A percentile compares a stretch with the other conserved stretches of the same genome.
phyloP scores from a whole-genome alignment of 2,888 invertebrate species.

The Punctoribates punctum region DNA sequence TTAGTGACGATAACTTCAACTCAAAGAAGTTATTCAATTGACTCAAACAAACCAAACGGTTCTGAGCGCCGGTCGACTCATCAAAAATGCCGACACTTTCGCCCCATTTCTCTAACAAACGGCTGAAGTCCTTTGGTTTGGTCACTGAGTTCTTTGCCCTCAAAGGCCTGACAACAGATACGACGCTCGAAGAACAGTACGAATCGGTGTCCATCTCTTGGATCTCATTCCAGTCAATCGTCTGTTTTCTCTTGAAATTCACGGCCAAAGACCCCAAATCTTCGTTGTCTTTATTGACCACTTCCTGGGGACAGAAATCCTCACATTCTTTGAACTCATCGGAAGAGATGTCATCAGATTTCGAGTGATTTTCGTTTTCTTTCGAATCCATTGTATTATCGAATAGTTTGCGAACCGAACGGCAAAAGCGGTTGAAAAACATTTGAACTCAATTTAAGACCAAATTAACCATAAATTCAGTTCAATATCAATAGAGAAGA shows the following conservation, averaged over 20 bases:
- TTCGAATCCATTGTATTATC: background rate
- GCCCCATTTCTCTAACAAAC: constrained; percentile 31
- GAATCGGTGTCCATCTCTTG: background rate
- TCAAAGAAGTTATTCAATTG: constrained; percentile 3
- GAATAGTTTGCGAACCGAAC: background rate
- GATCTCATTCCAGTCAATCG: background rate
- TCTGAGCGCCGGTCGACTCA: background rate
- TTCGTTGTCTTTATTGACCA: background rate
- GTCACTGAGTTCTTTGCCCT: background rate
- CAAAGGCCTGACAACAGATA: background rate
- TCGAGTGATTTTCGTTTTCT: background rate
- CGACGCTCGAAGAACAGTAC: background rate
- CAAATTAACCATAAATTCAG: background rate
- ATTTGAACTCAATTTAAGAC: background rate
- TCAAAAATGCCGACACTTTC: constrained; percentile 31
- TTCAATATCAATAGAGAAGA: background rate
- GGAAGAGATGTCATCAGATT: background rate
- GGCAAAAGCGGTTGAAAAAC: background rate
- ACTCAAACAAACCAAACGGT: background rate
- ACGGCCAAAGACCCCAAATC: no score
- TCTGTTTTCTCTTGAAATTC: background rate
- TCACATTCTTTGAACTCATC: background rate
- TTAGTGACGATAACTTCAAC: constrained; percentile 23
- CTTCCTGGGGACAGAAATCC: background rate
- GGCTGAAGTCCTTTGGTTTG: background rate